Percentiles rank a stretch among this genome's conserved stretches.
These are phyloP conservation scores for Cacatua alba DNA, from an alignment of 2,113 vertebrate genomes.

Conservation along the genomic window DNA sequence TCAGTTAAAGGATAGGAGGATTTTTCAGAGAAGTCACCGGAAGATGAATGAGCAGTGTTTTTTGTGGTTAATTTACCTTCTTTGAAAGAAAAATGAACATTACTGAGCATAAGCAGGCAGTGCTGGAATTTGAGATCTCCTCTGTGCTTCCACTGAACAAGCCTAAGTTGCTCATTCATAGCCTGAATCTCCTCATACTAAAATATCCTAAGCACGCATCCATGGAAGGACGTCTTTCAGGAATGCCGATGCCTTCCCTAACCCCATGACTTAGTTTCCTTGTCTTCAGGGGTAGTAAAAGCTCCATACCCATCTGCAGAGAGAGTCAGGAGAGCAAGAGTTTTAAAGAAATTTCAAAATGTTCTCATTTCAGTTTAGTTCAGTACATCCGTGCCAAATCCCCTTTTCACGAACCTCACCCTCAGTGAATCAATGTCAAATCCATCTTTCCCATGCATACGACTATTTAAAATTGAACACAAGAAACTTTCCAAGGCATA, in stretches of 20 bases:
- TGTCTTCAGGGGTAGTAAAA: neutral
- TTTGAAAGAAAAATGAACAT: constrained; percentile 5
- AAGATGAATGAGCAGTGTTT: neutral
- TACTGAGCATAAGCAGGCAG: neutral
- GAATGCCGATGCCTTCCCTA: neutral
- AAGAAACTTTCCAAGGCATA: neutral
- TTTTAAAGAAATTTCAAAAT: neutral
- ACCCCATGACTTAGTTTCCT: neutral
- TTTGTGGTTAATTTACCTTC: constrained; percentile 4
- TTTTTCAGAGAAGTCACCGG: constrained; percentile 42
- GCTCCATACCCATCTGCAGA: neutral
- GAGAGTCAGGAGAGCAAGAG: neutral
- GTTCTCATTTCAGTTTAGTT: neutral
- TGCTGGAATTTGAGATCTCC: neutral
- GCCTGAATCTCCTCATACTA: neutral
- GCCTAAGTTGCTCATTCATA: neutral
- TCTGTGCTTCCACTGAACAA: neutral
- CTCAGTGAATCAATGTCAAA: neutral
- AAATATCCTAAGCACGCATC: neutral
- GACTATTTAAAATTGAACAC: neutral
- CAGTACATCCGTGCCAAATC: neutral
- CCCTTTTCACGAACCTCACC: neutral
- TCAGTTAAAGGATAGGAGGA: constrained; percentile 25
- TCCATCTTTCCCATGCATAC: neutral
- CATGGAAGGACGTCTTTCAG: neutral